A percentile compares a stretch with the other conserved stretches of the same genome.
Evolutionary conservation across 2,888 invertebrate species (phyloP).

Genomic region (Morinoia aosen): DNA sequence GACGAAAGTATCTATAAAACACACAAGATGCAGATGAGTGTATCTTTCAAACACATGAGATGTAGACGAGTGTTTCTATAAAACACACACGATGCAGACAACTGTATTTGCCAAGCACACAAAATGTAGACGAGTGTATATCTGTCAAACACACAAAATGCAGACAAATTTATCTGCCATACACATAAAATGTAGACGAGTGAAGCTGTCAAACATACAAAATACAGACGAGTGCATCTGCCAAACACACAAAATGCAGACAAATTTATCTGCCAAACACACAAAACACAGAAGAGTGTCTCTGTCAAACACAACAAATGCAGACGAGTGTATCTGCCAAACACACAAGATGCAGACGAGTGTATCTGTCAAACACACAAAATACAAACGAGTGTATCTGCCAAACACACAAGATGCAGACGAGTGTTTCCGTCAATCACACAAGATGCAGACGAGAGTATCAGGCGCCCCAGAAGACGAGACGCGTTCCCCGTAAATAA

Average conservation of each 20-base stretch:
- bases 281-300: too few relatives aligned
- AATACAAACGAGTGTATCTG: too few relatives aligned
- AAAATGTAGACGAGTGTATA: too few relatives aligned
- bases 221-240: neutral
- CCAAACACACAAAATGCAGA: neutral
- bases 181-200: too few relatives aligned
- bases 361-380: too few relatives aligned
- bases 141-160: neutral
- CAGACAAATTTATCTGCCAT: neutral
- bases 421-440: too few relatives aligned
- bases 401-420: too few relatives aligned
- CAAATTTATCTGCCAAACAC: neutral
- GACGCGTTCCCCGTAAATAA: neutral
- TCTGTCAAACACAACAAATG: too few relatives aligned
- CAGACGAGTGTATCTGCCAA: too few relatives aligned
- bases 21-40: too few relatives aligned
- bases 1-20: too few relatives aligned
- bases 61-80: neutral
- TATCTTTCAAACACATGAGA: neutral
- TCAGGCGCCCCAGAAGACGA: neutral
- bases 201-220: neutral
- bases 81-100: neutral
- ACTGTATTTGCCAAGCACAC: neutral
- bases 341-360: neutral
- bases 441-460: neutral